phyloP scores from a whole-genome alignment of 1,140 invertebrate species.

The Lordiphosa stackelbergi region DNA sequence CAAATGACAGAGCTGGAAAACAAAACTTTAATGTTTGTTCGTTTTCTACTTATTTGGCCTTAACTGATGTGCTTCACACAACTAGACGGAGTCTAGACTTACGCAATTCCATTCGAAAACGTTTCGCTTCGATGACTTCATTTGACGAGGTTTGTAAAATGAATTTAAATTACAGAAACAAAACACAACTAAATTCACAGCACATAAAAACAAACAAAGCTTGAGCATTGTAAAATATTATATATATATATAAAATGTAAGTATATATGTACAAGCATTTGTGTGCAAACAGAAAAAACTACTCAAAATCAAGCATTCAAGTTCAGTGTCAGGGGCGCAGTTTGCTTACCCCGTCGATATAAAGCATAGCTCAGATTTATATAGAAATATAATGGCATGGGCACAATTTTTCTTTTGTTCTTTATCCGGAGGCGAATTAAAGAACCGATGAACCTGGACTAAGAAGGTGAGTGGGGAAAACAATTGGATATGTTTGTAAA shows the following conservation, averaged over 20 bases:
- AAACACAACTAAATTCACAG: slow-evolving; percentile 27
- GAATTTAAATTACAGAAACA: slow-evolving; percentile 45
- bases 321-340: slow-evolving; percentile 54
- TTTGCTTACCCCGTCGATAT: background rate
- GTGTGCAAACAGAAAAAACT: slow-evolving; percentile 21
- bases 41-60: slow-evolving; percentile 1
- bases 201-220: slow-evolving; percentile 6
- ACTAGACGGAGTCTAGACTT: slow-evolving; percentile 23
- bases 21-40: background rate
- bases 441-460: too few relatives aligned
- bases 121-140: slow-evolving; percentile 43
- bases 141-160: slow-evolving; percentile 43
- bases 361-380: background rate
- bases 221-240: slow-evolving; percentile 23
- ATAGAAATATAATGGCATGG: background rate
- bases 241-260: too few relatives aligned
- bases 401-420: background rate
- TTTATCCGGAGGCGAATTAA: background rate
- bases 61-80: background rate
- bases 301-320: slow-evolving; percentile 41
- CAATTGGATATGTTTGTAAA: too few relatives aligned
- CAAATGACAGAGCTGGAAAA: background rate
- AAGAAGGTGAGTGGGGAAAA: too few relatives aligned
- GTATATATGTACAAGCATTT: slow-evolving; percentile 7
- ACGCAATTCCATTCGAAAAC: slow-evolving; percentile 23